phyloP scores from a whole-genome alignment of 1,140 invertebrate species.

The Caenorhabditis remanei region DNA sequence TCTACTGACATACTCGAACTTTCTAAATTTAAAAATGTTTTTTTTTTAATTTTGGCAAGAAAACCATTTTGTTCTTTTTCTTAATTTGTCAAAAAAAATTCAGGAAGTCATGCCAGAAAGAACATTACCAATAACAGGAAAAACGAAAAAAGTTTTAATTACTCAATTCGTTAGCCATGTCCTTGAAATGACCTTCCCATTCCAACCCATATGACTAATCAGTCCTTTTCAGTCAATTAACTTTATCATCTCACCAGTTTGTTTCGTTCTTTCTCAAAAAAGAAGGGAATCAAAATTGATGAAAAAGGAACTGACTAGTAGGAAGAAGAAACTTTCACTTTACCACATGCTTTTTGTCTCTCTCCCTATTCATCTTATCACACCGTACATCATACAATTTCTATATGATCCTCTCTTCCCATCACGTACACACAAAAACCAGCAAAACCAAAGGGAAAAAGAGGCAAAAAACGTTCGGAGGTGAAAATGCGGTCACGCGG shows the following conservation, averaged over 20 bases:
- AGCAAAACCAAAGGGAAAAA: background rate
- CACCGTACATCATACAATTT: constrained; percentile 22
- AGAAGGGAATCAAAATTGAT: no score
- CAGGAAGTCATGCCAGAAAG: no score
- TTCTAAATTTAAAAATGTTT: no score
- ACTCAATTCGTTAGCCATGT: no score
- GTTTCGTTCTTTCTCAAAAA: background rate
- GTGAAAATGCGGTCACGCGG: constrained; percentile 46
- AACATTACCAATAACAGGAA: no score
- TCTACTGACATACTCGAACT: no score
- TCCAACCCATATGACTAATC: background rate
- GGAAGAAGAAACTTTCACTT: constrained; percentile 2
- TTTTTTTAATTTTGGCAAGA: no score
- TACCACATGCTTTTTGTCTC: constrained; percentile 21
- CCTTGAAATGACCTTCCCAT: background rate
- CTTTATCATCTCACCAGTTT: background rate
- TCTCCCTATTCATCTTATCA: constrained; percentile 22
- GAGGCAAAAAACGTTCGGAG: constrained; percentile 37
- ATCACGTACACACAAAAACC: background rate
- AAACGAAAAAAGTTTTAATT: no score
- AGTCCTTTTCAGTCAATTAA: constrained; percentile 4
- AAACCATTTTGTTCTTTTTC: no score
- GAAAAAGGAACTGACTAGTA: no score
- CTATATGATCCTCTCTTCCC: background rate
- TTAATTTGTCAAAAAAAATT: no score